Conservation (phyloP, 2,888 invertebrate genomes). For the Capitulum mitella region DNA sequence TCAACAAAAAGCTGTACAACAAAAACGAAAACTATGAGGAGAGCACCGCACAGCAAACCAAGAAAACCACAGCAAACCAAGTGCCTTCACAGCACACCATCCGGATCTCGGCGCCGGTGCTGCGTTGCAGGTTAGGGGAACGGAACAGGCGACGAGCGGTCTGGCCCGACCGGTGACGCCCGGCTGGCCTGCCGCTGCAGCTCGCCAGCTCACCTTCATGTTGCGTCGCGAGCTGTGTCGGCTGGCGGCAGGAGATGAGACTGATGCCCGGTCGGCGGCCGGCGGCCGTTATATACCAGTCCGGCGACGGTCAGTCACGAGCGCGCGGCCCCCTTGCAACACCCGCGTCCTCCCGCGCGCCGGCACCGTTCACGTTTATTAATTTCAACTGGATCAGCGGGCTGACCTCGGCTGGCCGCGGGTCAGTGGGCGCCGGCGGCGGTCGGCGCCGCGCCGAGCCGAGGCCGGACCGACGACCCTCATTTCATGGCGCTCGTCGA, state of each 20-base stretch:
- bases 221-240: neutral
- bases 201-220: constrained; percentile 17
- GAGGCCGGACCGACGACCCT: neutral
- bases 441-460: neutral
- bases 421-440: neutral
- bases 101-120: too few species aligned
- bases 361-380: neutral
- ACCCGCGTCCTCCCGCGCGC: neutral
- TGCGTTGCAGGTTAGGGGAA: too few species aligned
- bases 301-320: neutral
- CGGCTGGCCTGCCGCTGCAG: too few species aligned
- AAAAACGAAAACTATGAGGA: too few species aligned
- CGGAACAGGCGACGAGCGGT: too few species aligned
- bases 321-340: neutral
- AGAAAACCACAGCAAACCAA: too few species aligned
- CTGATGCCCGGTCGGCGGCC: neutral
- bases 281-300: neutral
- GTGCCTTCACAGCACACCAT: too few species aligned
- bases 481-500: too few species aligned
- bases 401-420: neutral
- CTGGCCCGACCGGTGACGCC: too few species aligned
- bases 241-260: neutral
- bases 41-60: too few species aligned
- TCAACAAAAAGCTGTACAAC: too few species aligned
- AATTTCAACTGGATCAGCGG: neutral